Conservation (phyloP, 2,113 vertebrate genomes). For the Mustela nigripes region DNA sequence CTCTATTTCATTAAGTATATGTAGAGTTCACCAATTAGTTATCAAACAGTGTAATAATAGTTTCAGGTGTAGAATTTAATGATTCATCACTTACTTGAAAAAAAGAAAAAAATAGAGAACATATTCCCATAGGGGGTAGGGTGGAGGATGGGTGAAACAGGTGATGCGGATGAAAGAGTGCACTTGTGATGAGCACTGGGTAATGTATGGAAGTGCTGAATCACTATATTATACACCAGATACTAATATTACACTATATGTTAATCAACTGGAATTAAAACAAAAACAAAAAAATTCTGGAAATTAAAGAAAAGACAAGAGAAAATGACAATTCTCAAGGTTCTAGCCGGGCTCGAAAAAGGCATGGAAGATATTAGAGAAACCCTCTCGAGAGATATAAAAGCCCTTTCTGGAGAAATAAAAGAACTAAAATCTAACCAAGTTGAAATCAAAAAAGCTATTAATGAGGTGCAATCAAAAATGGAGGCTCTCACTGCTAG, state of each 20-base stretch:
- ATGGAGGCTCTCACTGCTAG: too few species aligned
- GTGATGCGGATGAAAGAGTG: neutral
- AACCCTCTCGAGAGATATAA: too few species aligned
- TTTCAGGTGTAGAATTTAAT: neutral
- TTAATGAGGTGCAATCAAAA: too few species aligned
- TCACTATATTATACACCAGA: neutral
- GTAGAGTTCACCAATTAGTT: neutral
- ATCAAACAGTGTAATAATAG: neutral
- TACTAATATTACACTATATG: neutral
- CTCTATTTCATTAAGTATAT: slow-evolving; percentile 20
- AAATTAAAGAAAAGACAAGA: neutral
- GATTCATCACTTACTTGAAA: neutral
- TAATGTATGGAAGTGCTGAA: neutral
- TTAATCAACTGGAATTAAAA: neutral
- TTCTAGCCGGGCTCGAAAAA: too few species aligned
- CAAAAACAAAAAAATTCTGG: neutral
- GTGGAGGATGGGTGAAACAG: neutral
- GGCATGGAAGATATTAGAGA: too few species aligned
- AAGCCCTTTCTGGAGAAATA: too few species aligned
- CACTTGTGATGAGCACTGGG: neutral
- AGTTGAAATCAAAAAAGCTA: too few species aligned
- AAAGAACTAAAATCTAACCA: too few species aligned
- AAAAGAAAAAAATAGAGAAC: neutral
- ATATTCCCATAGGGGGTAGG: neutral
- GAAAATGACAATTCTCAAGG: neutral